phyloP scores from a whole-genome alignment of 2,888 invertebrate genomes.

The Neuroscelio doddi region DNA sequence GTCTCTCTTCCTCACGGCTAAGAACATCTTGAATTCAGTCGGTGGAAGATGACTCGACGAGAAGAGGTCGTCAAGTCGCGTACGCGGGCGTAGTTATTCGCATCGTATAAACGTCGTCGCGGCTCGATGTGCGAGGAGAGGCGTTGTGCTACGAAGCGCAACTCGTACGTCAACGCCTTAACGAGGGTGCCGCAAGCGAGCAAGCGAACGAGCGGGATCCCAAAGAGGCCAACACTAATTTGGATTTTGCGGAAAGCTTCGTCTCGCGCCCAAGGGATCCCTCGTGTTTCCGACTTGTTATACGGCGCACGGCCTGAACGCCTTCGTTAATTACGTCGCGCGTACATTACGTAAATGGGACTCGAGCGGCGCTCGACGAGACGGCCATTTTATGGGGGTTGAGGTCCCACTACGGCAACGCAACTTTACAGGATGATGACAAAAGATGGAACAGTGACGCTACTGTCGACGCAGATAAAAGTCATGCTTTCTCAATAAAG shows the following conservation, averaged over 20 bases:
- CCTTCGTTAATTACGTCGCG: slow-evolving; percentile 66
- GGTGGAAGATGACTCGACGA: too few species aligned
- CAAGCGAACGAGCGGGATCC: too few species aligned
- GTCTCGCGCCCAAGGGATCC: slow-evolving; percentile 43
- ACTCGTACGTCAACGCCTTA: slow-evolving; percentile 58
- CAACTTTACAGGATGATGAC: slow-evolving; percentile 37
- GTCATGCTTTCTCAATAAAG: too few species aligned
- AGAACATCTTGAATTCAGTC: background rate
- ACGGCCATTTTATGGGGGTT: slow-evolving; percentile 33
- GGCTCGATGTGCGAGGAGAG: too few species aligned
- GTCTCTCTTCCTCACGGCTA: too few species aligned
- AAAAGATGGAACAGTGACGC: too few species aligned
- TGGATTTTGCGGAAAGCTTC: slow-evolving; percentile 57
- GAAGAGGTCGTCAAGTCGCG: slow-evolving; percentile 6
- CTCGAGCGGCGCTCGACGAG: slow-evolving; percentile 42
- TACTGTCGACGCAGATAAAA: too few species aligned
- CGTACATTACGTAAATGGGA: slow-evolving; percentile 61
- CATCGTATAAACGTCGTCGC: slow-evolving; percentile 32
- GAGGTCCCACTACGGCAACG: slow-evolving; percentile 17
- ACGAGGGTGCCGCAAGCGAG: slow-evolving; percentile 49
- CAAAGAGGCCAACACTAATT: slow-evolving; percentile 55
- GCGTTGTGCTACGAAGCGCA: slow-evolving; percentile 20
- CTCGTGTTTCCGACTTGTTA: slow-evolving; percentile 61
- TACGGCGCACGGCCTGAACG: slow-evolving; percentile 57
- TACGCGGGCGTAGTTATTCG: slow-evolving; percentile 21